phyloP scores from a whole-genome alignment of 35 echinoderm and acorn worm genomes.

The Eucidaris tribuloides region DNA sequence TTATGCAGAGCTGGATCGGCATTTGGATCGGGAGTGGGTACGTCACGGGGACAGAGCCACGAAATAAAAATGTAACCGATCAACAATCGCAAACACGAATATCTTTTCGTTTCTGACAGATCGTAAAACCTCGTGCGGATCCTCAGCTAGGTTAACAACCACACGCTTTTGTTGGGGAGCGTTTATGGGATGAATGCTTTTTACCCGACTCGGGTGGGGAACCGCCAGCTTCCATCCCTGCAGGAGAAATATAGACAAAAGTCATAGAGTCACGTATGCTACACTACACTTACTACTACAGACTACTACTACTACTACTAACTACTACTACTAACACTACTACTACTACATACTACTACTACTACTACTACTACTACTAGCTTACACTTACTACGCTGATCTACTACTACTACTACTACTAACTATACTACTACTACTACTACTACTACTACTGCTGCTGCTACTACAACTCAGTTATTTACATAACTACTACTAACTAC shows the following conservation, averaged over 20 bases:
- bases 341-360: too few species aligned
- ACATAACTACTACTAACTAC: too few species aligned
- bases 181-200: constrained; percentile 23
- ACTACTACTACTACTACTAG: too few species aligned
- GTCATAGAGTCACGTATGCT: too few species aligned
- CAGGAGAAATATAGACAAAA: not conserved
- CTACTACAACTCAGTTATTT: too few species aligned
- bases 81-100: constrained; percentile 26
- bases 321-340: too few species aligned
- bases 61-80: constrained; percentile 38
- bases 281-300: too few species aligned
- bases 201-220: constrained; percentile 59
- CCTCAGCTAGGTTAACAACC: constrained; percentile 75
- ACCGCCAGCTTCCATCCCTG: constrained; percentile 71
- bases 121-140: constrained; percentile 77
- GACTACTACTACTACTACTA: too few species aligned
- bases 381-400: too few species aligned
- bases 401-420: too few species aligned
- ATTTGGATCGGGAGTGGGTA: constrained; percentile 32
- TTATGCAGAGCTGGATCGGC: constrained; percentile 47
- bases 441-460: too few species aligned
- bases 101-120: constrained; percentile 39
- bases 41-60: constrained; percentile 17
- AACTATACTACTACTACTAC: too few species aligned
- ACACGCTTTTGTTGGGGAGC: constrained; percentile 41